phyloP scores from a whole-genome alignment of 2,113 vertebrate species.

The Micronycteris hirsuta region DNA sequence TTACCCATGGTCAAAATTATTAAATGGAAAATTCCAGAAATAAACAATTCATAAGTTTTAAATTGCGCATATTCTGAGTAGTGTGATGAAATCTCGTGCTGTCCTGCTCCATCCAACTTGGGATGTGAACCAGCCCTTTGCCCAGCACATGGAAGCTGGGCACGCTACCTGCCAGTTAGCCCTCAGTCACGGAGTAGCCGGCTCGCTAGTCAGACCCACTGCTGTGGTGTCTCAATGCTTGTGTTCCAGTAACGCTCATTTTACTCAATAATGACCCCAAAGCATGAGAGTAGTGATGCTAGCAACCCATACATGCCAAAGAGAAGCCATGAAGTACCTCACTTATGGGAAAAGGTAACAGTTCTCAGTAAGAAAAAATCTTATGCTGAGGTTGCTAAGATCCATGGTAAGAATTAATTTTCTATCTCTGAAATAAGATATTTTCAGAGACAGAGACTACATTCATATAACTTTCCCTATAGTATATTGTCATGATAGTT shows the following conservation, averaged over 20 bases:
- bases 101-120: neutral
- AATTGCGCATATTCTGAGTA: neutral
- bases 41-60: neutral
- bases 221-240: neutral
- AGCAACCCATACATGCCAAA: neutral
- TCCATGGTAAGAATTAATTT: neutral
- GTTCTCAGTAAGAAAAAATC: neutral
- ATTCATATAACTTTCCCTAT: neutral
- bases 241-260: neutral
- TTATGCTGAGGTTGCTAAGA: neutral
- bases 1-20: neutral
- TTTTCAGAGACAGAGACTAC: neutral
- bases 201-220: neutral
- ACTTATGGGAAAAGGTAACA: neutral
- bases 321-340: neutral
- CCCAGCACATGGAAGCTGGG: too few species aligned
- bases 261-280: neutral
- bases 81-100: neutral
- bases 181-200: neutral
- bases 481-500: neutral
- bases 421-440: neutral
- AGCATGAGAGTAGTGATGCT: neutral
- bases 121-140: neutral
- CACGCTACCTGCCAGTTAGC: neutral
- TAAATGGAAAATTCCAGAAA: neutral